These are phyloP conservation scores for Leuciscus idus DNA, from an alignment of 2,113 vertebrate genomes.

Conservation along the genomic window DNA sequence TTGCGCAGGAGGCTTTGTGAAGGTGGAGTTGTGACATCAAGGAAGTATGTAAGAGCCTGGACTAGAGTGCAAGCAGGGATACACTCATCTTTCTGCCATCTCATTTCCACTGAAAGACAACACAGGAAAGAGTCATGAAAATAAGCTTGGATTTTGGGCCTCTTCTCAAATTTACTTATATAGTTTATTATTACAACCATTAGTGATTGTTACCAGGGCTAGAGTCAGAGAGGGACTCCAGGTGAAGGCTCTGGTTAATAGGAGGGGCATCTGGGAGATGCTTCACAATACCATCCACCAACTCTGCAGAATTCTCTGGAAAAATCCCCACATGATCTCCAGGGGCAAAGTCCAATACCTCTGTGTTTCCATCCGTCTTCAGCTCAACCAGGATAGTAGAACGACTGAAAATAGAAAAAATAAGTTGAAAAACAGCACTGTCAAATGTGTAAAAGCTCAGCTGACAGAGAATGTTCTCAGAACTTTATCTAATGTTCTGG, in stretches of 20 bases:
- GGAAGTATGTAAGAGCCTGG: constrained; percentile 79
- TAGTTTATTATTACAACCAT: background rate
- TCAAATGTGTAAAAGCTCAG: background rate
- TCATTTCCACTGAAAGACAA: constrained; percentile 58
- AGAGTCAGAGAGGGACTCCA: constrained; percentile 68
- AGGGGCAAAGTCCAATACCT: constrained; percentile 73
- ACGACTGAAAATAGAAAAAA: constrained; percentile 66
- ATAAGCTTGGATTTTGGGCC: background rate
- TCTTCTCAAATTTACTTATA: background rate
- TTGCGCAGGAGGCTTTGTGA: constrained; percentile 80
- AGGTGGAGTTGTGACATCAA: constrained; percentile 84
- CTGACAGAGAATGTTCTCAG: no score
- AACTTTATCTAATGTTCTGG: no score
- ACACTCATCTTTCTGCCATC: constrained; percentile 76
- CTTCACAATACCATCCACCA: constrained; percentile 78
- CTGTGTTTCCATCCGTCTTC: constrained; percentile 62
- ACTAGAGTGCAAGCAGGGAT: constrained; percentile 79
- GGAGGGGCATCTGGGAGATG: constrained; percentile 73
- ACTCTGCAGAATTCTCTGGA: constrained; percentile 74
- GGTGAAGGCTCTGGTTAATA: constrained; percentile 69
- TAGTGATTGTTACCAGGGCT: constrained; percentile 66
- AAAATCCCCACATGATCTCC: constrained; percentile 84
- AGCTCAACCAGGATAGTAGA: constrained; percentile 82
- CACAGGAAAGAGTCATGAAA: background rate
- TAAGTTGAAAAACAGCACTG: background rate